Evolutionary conservation across 2,797 vertebrate genomes (phyloP).

Genomic region (Chiroxiphia lanceolata): DNA sequence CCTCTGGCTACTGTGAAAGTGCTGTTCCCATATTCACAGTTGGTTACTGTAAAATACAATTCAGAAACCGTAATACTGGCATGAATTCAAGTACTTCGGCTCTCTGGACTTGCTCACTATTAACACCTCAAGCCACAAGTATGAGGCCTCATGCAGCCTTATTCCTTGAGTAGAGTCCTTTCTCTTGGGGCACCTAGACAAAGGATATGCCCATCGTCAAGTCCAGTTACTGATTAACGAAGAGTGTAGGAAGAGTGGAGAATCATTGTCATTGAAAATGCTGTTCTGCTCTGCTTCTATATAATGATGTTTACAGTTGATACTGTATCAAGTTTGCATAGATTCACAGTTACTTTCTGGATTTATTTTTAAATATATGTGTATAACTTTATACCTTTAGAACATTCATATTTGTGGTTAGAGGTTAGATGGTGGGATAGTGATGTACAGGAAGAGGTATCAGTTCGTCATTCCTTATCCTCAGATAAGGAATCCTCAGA

Average conservation of each 20-base stretch:
- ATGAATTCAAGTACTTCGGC: background rate
- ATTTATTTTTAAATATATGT: background rate
- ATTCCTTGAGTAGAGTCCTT: background rate
- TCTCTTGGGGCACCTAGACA: background rate
- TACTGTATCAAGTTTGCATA: background rate
- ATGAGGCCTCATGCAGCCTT: background rate
- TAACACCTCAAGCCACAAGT: background rate
- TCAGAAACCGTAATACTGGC: background rate
- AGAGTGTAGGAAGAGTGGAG: background rate
- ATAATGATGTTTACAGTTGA: background rate
- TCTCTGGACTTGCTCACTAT: background rate
- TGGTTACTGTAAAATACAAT: background rate
- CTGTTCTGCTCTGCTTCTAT: background rate
- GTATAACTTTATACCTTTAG: background rate
- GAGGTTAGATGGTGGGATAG: background rate
- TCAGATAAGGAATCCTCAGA: background rate
- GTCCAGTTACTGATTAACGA: background rate
- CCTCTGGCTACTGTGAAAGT: background rate
- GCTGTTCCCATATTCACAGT: background rate
- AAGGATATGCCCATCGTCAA: background rate
- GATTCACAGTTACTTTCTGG: background rate
- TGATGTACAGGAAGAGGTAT: background rate
- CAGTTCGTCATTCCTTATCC: background rate
- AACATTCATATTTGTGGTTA: background rate
- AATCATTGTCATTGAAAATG: background rate